Conservation (phyloP, 2,888 invertebrate genomes). For the Spodoptera littoralis region DNA sequence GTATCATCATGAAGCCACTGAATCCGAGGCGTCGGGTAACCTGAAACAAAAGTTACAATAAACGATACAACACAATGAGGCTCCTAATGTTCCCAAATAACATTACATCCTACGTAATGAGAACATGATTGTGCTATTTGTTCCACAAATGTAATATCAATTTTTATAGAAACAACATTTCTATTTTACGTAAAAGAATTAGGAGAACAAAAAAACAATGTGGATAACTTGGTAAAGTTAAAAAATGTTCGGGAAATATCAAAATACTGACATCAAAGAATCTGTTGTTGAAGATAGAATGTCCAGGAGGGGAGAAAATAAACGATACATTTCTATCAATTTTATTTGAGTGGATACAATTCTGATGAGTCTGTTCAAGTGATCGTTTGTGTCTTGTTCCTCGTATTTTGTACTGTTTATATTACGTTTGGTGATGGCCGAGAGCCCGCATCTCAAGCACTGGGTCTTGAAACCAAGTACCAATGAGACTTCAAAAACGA, state of each 20-base stretch:
- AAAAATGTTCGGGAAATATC: slow-evolving; percentile 15
- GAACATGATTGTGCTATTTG: slow-evolving; percentile 29
- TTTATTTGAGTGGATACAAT: slow-evolving; percentile 57
- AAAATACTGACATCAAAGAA: slow-evolving; percentile 47
- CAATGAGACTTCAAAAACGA: not conserved
- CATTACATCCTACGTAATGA: slow-evolving; percentile 20
- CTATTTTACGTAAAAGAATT: slow-evolving; percentile 12
- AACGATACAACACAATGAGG: slow-evolving; percentile 16
- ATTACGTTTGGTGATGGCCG: slow-evolving; percentile 13
- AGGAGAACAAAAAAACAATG: not conserved
- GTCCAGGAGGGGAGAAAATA: slow-evolving; percentile 43
- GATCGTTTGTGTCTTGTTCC: slow-evolving; percentile 54
- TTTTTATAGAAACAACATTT: slow-evolving; percentile 6
- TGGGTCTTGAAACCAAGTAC: not conserved
- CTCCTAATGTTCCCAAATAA: slow-evolving; percentile 28
- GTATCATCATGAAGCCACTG: slow-evolving; percentile 83
- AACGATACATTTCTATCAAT: slow-evolving; percentile 58
- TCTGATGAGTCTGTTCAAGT: slow-evolving; percentile 51
- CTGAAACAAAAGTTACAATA: slow-evolving; percentile 60
- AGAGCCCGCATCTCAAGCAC: not conserved
- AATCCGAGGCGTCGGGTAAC: slow-evolving; percentile 81
- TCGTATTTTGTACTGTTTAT: slow-evolving; percentile 21
- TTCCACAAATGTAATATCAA: slow-evolving; percentile 15
- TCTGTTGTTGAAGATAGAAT: slow-evolving; percentile 51
- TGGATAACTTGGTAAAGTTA: slow-evolving; percentile 5